Evolutionary conservation across 92 coral and sea anemone species (phyloP), one percentile per base, ranked within the genome.

Genomic region (Epizoanthus scotinus): DNA sequence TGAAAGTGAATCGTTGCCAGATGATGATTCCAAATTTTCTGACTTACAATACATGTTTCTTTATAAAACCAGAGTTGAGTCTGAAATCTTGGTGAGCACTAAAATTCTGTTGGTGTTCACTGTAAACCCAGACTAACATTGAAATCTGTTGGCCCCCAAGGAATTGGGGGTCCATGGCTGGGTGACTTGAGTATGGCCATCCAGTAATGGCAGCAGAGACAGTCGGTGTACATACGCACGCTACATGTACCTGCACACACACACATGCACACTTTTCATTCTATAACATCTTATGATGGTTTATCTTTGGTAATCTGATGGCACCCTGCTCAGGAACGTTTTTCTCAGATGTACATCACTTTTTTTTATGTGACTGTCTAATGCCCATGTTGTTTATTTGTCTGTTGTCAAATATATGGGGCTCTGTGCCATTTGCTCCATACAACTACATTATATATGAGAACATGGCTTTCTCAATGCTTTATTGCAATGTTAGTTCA

Each of bases 1-100:
- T 38, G 52, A 47, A 47, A 47, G 42, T 64, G 12, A 31, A 1
- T 3, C 24, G 29, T 55, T 75, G 81, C 81, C 81, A 83, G 77
- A 71, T 78, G 87, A 87, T 87, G 91, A 83, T 70, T 47, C 66
- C 77, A 78, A 81, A 75, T 82, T 54, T 69, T 78, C 87, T 87
- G 91, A 83, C 38, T 18, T 29, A 40, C 42, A 62, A 71, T 78
- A 28, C 9, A 53, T 40, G 8, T 9, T 9, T n/a, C n/a, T n/a
- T n/a, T n/a, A 1, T 50, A 65, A 86, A 85, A 82, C 93, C 91
- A 86, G 94, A 87, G 94, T 91, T 63, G 15, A 86, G 90, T 87
- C 94, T 91, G 91, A 85, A 87, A 87, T 87, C 91, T 91, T 91
- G 89, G 86, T 91, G 90, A 55, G 42, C 79, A 61, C 67, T 77